Base-by-base conservation (phyloP, 2,113 vertebrate species). In the Nerophis lumbriciformis region DNA sequence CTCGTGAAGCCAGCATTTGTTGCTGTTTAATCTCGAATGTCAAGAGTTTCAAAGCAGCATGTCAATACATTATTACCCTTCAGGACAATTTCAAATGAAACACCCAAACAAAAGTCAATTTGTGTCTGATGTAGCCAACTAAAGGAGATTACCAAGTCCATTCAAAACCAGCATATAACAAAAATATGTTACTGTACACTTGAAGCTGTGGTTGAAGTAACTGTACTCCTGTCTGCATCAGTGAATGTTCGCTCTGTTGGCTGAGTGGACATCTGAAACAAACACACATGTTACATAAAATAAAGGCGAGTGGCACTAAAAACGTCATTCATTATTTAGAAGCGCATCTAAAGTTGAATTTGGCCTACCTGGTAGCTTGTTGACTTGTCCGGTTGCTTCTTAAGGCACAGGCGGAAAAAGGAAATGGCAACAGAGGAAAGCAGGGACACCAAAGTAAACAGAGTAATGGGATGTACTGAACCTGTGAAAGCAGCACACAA, bases 171-270 rank as follows among this genome's bases (percentile, higher is more conserved):
- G 8, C 5, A 16, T 15, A 60, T 39, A 21, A 16, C 16, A 45
- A 53, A 53, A 21, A 47, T 51, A 39, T 19, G 48, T 37, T 69
- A 67, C 76, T 67, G 63, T 91, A 98, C 96, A 16, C 88, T 95
- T 60, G 94, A 96, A 67, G 94, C 93, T 12, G 94, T 93, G 0
- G 92, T 93, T 70, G 93, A 94, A 9, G 94, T 92, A 6, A 92
- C 87, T 0, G 94, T 92, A 79, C 87, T 95, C 9, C 94, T 91
- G 76, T 97, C 96, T 52, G 87, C 76, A 0, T 97, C 94, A 0
- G 75, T 86, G 63, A 93, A 94, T 14, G 87, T 39, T 0, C 90
- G 90, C 37, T 94, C 93, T 45, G 85, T 86, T 44, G 94, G 90
- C 65, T 90, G 89, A 67, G 96, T 94, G 1, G 93, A 93, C 73